Evolutionary conservation across 2,113 vertebrate species (phyloP).

Genomic region (Halichoeres trimaculatus): DNA sequence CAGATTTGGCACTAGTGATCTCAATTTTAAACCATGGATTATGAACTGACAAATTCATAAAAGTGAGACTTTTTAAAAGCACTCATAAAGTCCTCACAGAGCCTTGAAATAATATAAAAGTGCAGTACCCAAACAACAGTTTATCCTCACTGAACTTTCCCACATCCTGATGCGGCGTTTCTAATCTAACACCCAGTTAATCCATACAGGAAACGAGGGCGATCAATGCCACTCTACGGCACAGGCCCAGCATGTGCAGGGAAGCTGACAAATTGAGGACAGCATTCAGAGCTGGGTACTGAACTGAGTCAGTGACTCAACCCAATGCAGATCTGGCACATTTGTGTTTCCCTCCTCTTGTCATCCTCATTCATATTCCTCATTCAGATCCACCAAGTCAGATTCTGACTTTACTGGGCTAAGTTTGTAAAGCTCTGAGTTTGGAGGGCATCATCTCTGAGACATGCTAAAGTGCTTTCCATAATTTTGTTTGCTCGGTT

Average conservation of each 20-base stretch:
- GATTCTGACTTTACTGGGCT: not conserved
- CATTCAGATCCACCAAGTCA: slow-evolving; percentile 15
- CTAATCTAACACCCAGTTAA: slow-evolving; percentile 46
- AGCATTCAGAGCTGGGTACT: slow-evolving; percentile 43
- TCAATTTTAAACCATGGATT: too few relatives aligned
- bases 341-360: slow-evolving; percentile 13
- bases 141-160: slow-evolving; percentile 3
- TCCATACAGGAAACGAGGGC: slow-evolving; percentile 69
- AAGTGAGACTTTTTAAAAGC: too few relatives aligned
- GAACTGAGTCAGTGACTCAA: slow-evolving; percentile 42
- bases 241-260: slow-evolving; percentile 17
- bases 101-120: slow-evolving; percentile 5
- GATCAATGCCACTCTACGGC: slow-evolving; percentile 69
- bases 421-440: slow-evolving; percentile 5
- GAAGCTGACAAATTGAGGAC: slow-evolving; percentile 63
- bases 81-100: too few relatives aligned
- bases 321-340: slow-evolving; percentile 13
- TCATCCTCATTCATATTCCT: slow-evolving; percentile 15
- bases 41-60: too few relatives aligned
- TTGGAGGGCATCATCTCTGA: slow-evolving; percentile 3
- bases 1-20: too few relatives aligned
- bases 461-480: not conserved
- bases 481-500: not conserved
- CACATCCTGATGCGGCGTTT: slow-evolving; percentile 44
- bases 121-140: not conserved